Evolutionary conservation across 2,888 invertebrate genomes (phyloP), one percentile per base, ranked within the genome.

Genomic region (Rhorus exstirpatorius): DNA sequence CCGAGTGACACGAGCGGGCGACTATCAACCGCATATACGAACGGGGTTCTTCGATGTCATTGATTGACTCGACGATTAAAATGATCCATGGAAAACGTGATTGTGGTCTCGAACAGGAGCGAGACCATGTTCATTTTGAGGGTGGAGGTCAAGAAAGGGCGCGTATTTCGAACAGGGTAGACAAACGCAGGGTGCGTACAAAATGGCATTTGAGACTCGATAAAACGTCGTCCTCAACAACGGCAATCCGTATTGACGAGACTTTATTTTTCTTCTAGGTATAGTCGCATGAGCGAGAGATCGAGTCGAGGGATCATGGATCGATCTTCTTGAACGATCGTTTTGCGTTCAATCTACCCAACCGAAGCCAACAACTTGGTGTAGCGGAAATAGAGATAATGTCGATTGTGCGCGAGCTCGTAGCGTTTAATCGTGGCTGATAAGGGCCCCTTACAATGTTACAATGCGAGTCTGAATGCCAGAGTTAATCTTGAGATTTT

Each of bases 11-110:
- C 12, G 38, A 60, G 61, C n/a, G 35, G 4, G 19, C 2, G 38
- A 35, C 31, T 38, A 38, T 38, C 2, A 31, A 31, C 31, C 3
- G 38, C 1, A 46, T n/a, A 21, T 49, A 61, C 19, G 61, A 77
- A 24, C 6, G 38, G 38, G 46, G 6, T 68, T 19, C 31, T 31
- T 60, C 17, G 38, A 53, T 61, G 72, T 35, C 61, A 68, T 61
- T 78, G 68, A 77, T 81, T 55, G 72, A 72, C 46, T 74, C 38
- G 24, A 38, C 61, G 61, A 74, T 74, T 53, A 78, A 55, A 78
- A 78, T 63, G 63, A 78, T 65, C 8, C 14, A 71, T 63, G 61
- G 38, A 53, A 53, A 53, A 24, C 31, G 21, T 17, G 44, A 51
- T 38, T 38, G 38, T 38, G 41, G 31, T 61, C 38, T 26, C 17